Percentiles rank a stretch among this genome's conserved stretches.
Evolutionary conservation across 1,140 invertebrate species (phyloP).

Genomic region (Heliconius congener): DNA sequence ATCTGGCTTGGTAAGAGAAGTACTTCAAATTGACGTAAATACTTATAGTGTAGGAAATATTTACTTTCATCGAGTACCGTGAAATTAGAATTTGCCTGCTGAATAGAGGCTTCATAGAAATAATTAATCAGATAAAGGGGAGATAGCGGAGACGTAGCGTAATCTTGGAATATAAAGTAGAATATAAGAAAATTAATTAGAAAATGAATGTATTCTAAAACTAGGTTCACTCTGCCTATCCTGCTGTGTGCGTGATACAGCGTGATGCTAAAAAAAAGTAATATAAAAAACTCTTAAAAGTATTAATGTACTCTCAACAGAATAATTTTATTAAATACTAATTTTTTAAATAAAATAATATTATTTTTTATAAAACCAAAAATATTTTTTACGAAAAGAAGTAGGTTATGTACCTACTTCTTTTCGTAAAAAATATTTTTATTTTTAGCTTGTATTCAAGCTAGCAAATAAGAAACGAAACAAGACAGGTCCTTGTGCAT

Average conservation of each 20-base stretch:
- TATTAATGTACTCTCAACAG: too few relatives aligned
- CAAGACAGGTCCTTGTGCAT: neutral
- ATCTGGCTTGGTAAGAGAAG: too few relatives aligned
- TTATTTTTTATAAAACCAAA: neutral
- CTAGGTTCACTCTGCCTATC: too few relatives aligned
- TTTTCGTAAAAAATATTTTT: too few relatives aligned
- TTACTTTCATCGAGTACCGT: neutral
- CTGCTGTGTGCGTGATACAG: too few relatives aligned
- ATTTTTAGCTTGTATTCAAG: neutral
- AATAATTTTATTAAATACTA: too few relatives aligned
- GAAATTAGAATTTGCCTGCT: neutral
- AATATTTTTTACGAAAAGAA: neutral
- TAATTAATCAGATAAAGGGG: conserved; percentile 11
- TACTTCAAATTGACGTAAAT: neutral
- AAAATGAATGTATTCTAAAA: too few relatives aligned
- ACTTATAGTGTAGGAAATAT: neutral
- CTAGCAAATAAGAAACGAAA: neutral
- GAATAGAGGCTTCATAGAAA: neutral
- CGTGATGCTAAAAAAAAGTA: neutral
- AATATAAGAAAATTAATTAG: too few relatives aligned
- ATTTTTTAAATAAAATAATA: too few relatives aligned
- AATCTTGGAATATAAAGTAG: neutral
- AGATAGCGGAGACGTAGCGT: neutral
- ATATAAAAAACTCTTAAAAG: neutral
- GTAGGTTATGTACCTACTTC: too few relatives aligned